Conservation (phyloP, 2,113 vertebrate genomes). For the Mionectes macconnelli region DNA sequence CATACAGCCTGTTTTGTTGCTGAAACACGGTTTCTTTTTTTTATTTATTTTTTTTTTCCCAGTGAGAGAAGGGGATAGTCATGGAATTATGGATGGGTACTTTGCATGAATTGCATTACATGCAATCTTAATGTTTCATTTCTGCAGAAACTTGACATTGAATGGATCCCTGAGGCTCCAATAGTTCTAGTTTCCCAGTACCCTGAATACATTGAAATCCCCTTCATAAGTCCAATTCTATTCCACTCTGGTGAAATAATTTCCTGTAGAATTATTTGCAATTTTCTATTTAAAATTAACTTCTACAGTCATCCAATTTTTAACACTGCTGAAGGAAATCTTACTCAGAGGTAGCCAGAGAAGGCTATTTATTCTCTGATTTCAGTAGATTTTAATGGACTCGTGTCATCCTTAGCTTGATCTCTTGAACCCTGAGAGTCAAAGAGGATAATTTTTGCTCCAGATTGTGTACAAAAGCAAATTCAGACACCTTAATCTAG, state of each 20-base stretch:
- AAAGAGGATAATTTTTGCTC: not conserved
- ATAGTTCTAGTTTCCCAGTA: not conserved
- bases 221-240: not conserved
- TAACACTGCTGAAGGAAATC: not conserved
- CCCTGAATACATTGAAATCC: not conserved
- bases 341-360: not conserved
- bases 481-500: not conserved
- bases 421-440: not conserved
- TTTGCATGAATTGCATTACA: not conserved
- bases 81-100: not conserved
- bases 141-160: not conserved
- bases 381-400: not conserved
- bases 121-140: not conserved
- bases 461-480: not conserved
- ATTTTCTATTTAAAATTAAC: not conserved
- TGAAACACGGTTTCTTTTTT: not conserved
- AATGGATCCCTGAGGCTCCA: not conserved
- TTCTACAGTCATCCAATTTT: not conserved
- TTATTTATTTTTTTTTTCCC: not conserved
- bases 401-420: not conserved
- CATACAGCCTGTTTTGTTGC: not conserved
- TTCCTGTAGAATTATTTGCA: not conserved
- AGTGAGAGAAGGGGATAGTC: not conserved
- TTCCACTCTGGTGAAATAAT: not conserved
- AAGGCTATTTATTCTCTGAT: not conserved